These are phyloP conservation scores for Grammomys dolichurus DNA, from an alignment of 2,113 vertebrate genomes.

Conservation along the genomic window DNA sequence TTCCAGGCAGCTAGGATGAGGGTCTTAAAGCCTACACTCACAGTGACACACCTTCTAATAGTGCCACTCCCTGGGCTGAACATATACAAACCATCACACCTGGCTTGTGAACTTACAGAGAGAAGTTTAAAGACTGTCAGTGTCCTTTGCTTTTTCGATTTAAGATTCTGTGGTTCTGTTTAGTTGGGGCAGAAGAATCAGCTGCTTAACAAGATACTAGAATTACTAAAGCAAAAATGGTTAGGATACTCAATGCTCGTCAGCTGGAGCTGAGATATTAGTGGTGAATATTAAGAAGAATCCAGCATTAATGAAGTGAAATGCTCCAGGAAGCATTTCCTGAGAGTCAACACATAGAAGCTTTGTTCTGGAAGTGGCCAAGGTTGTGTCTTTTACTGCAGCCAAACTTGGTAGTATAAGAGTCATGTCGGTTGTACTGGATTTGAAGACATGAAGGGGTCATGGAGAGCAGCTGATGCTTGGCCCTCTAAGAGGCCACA, in stretches of 20 bases:
- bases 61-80: no score
- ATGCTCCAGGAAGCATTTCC: background rate
- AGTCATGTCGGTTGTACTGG: background rate
- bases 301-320: background rate
- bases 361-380: background rate
- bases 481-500: no score
- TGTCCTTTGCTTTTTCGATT: background rate
- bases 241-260: background rate
- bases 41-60: no score
- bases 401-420: background rate
- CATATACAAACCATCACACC: no score
- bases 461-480: no score
- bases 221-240: background rate
- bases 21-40: no score
- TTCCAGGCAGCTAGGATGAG: no score
- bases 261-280: background rate
- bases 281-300: background rate
- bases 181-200: background rate
- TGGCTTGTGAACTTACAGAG: no score
- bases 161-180: background rate
- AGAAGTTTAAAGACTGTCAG: no score
- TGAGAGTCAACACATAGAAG: background rate
- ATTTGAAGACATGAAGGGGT: no score
- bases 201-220: background rate
- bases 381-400: background rate